A percentile compares a stretch with the other conserved stretches of the same genome.
These are phyloP conservation scores for Aplysina aerophoba DNA, from an alignment of 37 sponge, comb jelly and placozoan genomes.

Conservation along the genomic window DNA sequence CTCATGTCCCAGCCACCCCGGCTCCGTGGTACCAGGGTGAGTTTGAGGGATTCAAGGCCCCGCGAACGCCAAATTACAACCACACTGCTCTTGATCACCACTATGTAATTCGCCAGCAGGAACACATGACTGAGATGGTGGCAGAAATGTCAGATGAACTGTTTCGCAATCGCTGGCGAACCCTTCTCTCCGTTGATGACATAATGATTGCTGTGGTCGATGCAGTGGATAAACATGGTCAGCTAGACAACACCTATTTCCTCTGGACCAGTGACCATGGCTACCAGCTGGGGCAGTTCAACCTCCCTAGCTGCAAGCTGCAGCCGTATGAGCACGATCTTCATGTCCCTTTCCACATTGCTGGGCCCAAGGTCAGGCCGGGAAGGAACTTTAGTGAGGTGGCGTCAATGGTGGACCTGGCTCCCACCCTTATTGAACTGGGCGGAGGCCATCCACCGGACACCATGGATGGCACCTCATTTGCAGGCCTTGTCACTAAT, in stretches of 20 bases:
- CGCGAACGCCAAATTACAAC: conserved; percentile 80
- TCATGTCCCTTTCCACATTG: conserved; percentile 61
- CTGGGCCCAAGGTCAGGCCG: conserved; percentile 60
- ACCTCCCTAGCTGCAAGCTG: conserved; percentile 74
- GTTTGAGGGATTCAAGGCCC: conserved; percentile 53
- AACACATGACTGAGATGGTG: conserved; percentile 27
- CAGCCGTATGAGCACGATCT: conserved; percentile 84
- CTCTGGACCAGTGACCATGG: conserved; percentile 86
- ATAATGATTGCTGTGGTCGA: conserved; percentile 52
- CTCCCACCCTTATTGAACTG: conserved; percentile 62
- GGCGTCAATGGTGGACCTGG: conserved; percentile 76
- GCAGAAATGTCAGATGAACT: conserved; percentile 54
- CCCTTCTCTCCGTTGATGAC: conserved; percentile 86
- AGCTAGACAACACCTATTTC: conserved; percentile 71
- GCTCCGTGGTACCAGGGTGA: conserved; percentile 75
- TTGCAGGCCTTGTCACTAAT: conserved; percentile 44
- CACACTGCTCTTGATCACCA: conserved; percentile 71
- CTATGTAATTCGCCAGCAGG: conserved; percentile 66
- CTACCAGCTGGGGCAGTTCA: conserved; percentile 79
- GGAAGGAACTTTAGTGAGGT: conserved; percentile 47
- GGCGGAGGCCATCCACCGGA: conserved; percentile 57
- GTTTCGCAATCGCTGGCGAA: conserved; percentile 67
- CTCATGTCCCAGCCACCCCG: conserved; percentile 83
- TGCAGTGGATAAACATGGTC: conserved; percentile 38
- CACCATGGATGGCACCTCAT: conserved; percentile 77